Conservation (phyloP, 2,888 invertebrate species). For the Parascotia fuliginaria region DNA sequence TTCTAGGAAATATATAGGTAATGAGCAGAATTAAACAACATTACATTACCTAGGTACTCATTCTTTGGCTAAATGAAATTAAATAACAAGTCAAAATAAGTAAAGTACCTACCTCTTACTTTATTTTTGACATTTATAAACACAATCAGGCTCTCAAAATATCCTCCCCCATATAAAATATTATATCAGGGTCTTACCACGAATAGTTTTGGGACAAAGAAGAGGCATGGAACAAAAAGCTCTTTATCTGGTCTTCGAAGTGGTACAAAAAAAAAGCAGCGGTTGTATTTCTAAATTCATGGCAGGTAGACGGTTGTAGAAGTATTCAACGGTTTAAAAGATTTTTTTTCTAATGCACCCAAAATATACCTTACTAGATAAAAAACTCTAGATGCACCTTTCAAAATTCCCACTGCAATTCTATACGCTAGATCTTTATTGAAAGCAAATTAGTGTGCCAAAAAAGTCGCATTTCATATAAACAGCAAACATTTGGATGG, state of each 20-base stretch:
- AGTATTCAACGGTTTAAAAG: slow-evolving; percentile 68
- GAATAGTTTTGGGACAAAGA: slow-evolving; percentile 60
- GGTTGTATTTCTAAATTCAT: slow-evolving; percentile 80
- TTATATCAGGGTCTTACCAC: slow-evolving; percentile 41
- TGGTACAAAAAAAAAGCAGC: slow-evolving; percentile 69
- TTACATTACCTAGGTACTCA: no score
- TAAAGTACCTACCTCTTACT: background rate
- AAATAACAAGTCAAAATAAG: background rate
- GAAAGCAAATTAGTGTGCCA: slow-evolving; percentile 7
- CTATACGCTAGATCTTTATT: slow-evolving; percentile 16
- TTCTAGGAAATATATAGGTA: background rate
- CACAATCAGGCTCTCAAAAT: slow-evolving; percentile 12
- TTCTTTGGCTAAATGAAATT: background rate
- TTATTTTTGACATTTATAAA: slow-evolving; percentile 8
- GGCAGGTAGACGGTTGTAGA: slow-evolving; percentile 83
- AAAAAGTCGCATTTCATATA: background rate
- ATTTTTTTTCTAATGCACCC: slow-evolving; percentile 45
- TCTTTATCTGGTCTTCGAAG: slow-evolving; percentile 65
- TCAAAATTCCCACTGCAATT: slow-evolving; percentile 72
- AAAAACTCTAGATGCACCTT: slow-evolving; percentile 68
- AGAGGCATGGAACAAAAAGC: slow-evolving; percentile 65
- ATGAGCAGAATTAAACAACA: background rate
- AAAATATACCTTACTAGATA: slow-evolving; percentile 32
- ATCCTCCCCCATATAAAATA: slow-evolving; percentile 36
- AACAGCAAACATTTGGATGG: no score